Evolutionary conservation across 2,888 invertebrate species (phyloP).

Genomic region (Microchrysa polita): DNA sequence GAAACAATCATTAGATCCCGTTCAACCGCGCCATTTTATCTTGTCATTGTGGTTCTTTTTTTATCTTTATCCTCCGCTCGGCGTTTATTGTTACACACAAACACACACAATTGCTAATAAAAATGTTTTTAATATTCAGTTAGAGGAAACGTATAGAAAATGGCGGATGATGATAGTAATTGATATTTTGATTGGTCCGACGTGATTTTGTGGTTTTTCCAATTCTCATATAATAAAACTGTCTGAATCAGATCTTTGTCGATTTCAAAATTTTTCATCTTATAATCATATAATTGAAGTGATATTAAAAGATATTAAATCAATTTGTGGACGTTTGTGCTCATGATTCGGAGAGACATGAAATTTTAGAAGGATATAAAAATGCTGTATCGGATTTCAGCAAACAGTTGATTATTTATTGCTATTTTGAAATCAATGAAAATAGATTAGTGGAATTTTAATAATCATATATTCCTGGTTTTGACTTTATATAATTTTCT

Average conservation of each 20-base stretch:
- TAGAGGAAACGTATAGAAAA: slow-evolving; percentile 37
- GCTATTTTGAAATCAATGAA: too few species aligned
- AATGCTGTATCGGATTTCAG: too few species aligned
- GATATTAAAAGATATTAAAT: slow-evolving; percentile 37
- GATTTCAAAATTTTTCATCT: not conserved
- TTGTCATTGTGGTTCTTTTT: slow-evolving; percentile 17
- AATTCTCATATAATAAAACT: not conserved
- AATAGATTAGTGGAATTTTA: too few species aligned
- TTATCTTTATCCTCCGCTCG: not conserved
- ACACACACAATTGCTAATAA: not conserved
- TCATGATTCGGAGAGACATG: too few species aligned
- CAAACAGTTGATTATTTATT: too few species aligned
- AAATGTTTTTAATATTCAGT: slow-evolving; percentile 23
- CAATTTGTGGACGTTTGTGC: slow-evolving; percentile 13
- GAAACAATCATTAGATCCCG: slow-evolving; percentile 48
- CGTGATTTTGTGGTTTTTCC: slow-evolving; percentile 45
- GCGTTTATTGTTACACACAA: not conserved
- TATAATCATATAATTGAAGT: slow-evolving; percentile 21
- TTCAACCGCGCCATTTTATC: slow-evolving; percentile 50
- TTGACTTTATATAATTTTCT: too few species aligned
- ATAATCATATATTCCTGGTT: too few species aligned
- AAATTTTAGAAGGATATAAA: too few species aligned
- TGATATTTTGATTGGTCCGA: slow-evolving; percentile 48
- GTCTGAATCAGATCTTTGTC: not conserved
- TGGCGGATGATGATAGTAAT: slow-evolving; percentile 48